Conservation (phyloP, 2,797 vertebrate species). For the Cynopterus sphinx region DNA sequence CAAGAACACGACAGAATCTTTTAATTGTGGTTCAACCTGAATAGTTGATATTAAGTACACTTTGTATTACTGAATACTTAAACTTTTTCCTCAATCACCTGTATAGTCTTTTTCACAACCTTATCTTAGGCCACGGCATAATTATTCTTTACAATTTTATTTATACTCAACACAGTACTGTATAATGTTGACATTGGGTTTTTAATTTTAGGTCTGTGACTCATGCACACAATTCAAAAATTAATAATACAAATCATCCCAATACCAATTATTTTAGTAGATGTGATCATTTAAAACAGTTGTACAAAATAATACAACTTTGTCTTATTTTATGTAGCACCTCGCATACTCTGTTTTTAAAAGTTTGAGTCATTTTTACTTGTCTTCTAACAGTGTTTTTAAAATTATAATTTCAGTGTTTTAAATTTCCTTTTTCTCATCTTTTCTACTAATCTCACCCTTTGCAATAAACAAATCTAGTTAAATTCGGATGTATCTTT, state of each 20-base stretch:
- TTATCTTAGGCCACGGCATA: constrained; percentile 32
- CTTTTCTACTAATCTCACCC: neutral
- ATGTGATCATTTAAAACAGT: neutral
- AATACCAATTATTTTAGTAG: constrained; percentile 3
- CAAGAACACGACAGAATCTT: neutral
- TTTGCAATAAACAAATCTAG: neutral
- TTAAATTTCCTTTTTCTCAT: neutral
- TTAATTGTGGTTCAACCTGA: constrained; percentile 19
- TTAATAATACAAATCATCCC: constrained; percentile 50
- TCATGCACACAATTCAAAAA: constrained; percentile 52
- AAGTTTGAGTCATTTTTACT: neutral
- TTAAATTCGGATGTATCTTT: constrained; percentile 10
- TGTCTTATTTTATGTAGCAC: neutral
- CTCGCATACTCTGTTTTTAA: neutral
- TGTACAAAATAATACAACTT: neutral
- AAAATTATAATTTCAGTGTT: neutral
- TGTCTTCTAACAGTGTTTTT: neutral
- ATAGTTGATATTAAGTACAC: constrained; percentile 3
- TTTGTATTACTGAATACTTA: constrained; percentile 23
- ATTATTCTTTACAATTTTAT: constrained; percentile 80
- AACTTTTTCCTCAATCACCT: constrained; percentile 47
- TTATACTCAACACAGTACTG: constrained; percentile 59
- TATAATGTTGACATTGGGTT: constrained; percentile 57
- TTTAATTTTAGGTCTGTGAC: constrained; percentile 73
- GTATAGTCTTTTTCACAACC: constrained; percentile 49